Evolutionary conservation across 1,140 invertebrate genomes (phyloP), one percentile per base, ranked within the genome.

Genomic region (Monochamus saltuarius): DNA sequence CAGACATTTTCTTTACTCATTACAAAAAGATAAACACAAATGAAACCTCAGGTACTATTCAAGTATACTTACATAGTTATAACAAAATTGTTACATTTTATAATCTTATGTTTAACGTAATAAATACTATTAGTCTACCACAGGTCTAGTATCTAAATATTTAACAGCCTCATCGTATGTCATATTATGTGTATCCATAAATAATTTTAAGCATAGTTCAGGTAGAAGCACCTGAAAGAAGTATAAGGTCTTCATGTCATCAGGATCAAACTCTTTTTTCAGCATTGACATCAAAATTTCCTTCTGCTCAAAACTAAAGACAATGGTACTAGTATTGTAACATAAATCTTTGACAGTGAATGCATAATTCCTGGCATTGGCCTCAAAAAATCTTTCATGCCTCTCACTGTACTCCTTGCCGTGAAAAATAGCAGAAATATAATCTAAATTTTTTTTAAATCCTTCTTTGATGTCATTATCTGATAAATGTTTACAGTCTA

Each of bases 171-270:
- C 39, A 11, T 39, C 47, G n/a, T 47, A 19, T 11, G 3, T 53
- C 65, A 69, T 69, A 7, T 49, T 22, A 54, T 70, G 55, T 8
- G 22, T 47, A 13, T 70, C 60, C 60, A 63, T 71, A 47, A 71
- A 71, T 29, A 71, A 64, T 54, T 60, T 62, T 13, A 66, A 40
- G 62, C 70, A 71, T 7, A 71, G 40, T 49, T 70, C 66, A 9
- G 70, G 70, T 17, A 71, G 37, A 19, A 71, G 49, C 16, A 71
- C 70, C 62, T 71, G 59, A 59, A 71, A 68, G 36, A 65, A 68
- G 59, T 71, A 71, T 16, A 39, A 13, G n/a, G 49, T 56, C 19
- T 57, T 57, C 6, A 17, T 61, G 35, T 61, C 46, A 13, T 64
- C 59, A 17, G 45, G 42, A 47, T 68, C 64, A 52, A 70, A 69